These are phyloP conservation scores for Pipistrellus pipistrellus DNA, from an alignment of 2,797 vertebrate species.

Conservation along the genomic window DNA sequence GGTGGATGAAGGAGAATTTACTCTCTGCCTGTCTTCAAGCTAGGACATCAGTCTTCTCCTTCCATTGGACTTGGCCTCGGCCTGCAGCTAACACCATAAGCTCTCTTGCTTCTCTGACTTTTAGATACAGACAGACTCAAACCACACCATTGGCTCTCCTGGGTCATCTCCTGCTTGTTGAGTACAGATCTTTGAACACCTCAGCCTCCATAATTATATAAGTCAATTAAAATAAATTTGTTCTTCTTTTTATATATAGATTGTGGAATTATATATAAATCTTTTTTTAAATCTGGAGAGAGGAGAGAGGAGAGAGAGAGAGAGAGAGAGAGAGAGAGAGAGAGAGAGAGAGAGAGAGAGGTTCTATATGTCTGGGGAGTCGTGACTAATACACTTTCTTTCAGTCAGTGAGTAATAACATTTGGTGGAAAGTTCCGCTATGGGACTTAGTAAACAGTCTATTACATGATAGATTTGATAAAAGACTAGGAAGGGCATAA, in stretches of 20 bases:
- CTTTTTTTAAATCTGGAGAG: background rate
- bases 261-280: background rate
- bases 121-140: background rate
- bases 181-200: background rate
- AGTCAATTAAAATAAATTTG: background rate
- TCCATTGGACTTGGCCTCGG: background rate
- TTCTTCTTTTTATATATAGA: background rate
- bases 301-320: background rate
- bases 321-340: background rate
- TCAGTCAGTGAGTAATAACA: background rate
- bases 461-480: background rate
- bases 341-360: background rate
- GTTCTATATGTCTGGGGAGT: background rate
- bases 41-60: background rate
- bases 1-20: background rate
- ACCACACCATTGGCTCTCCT: background rate
- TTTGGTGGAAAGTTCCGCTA: background rate
- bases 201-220: background rate
- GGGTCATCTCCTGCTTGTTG: background rate
- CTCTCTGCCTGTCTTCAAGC: background rate
- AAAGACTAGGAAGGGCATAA: background rate
- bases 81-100: background rate
- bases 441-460: slow-evolving; percentile 3
- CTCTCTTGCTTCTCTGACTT: background rate
- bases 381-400: background rate